Percentiles rank a stretch among this genome's conserved stretches.
Conservation (phyloP, 2,113 vertebrate genomes). For the Neotragus moschatus region DNA sequence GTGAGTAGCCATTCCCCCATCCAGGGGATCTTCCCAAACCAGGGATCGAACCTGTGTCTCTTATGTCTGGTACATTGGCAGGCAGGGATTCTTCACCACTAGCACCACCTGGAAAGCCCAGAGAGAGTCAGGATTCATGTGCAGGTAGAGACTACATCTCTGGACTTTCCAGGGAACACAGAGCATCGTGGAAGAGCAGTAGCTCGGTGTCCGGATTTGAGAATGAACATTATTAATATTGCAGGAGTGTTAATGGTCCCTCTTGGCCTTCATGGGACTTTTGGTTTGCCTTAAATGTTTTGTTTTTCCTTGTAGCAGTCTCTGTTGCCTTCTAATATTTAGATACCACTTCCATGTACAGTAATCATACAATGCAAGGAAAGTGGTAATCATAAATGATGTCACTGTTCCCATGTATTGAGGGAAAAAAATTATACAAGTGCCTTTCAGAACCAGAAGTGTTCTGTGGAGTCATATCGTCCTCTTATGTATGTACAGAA, state of each 20-base stretch:
- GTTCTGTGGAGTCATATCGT: not conserved
- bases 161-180: not conserved
- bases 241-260: not conserved
- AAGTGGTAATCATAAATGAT: not conserved
- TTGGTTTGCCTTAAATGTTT: not conserved
- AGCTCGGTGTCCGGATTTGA: not conserved
- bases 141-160: too few species aligned
- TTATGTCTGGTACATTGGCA: not conserved
- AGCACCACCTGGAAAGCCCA: not conserved
- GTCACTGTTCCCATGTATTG: not conserved
- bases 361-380: not conserved
- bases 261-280: not conserved
- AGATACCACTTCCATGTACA: not conserved
- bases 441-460: not conserved
- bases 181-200: not conserved
- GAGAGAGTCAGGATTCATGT: not conserved
- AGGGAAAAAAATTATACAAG: not conserved
- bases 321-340: not conserved
- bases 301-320: not conserved
- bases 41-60: not conserved
- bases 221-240: not conserved
- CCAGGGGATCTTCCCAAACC: not conserved
- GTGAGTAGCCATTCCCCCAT: not conserved
- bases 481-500: not conserved
- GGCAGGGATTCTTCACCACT: not conserved